Evolutionary conservation across 2,888 invertebrate species (phyloP).

Genomic region (Diarsia dahlii): DNA sequence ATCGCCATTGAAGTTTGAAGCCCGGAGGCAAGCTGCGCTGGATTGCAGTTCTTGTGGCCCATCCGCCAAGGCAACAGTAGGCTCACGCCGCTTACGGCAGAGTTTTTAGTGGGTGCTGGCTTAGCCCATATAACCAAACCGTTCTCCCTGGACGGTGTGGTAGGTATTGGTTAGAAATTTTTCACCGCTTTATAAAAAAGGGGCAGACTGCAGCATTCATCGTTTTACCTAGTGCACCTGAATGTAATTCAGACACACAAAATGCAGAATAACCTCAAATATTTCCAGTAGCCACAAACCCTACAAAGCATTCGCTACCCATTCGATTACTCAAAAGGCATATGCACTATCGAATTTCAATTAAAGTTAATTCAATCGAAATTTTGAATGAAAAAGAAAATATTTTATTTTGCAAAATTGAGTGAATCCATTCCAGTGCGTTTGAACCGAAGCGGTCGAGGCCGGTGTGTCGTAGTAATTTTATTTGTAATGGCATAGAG

Average conservation of each 20-base stretch:
- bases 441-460: conserved; percentile 54
- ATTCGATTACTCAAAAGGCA: conserved; percentile 51
- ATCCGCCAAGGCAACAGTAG: too few relatives aligned
- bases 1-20: too few relatives aligned
- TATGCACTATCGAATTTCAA: conserved; percentile 53
- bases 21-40: too few relatives aligned
- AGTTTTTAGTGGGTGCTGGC: too few relatives aligned
- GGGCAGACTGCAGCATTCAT: not conserved
- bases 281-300: conserved; percentile 9
- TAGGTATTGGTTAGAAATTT: too few relatives aligned
- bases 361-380: conserved; percentile 57
- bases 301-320: conserved; percentile 7
- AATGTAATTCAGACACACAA: conserved; percentile 18
- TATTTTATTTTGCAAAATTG: conserved; percentile 59
- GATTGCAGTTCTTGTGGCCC: too few relatives aligned
- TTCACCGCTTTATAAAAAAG: too few relatives aligned
- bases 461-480: conserved; percentile 66
- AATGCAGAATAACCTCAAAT: not conserved
- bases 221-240: not conserved
- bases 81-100: too few relatives aligned
- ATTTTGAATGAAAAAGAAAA: conserved; percentile 60
- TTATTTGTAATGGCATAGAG: conserved; percentile 65
- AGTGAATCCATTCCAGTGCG: conserved; percentile 62
- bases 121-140: too few relatives aligned
- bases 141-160: too few relatives aligned